Percentiles rank a stretch among this genome's conserved stretches.
phyloP scores from a whole-genome alignment of 1,140 invertebrate genomes.

The Drosophila oshimai region DNA sequence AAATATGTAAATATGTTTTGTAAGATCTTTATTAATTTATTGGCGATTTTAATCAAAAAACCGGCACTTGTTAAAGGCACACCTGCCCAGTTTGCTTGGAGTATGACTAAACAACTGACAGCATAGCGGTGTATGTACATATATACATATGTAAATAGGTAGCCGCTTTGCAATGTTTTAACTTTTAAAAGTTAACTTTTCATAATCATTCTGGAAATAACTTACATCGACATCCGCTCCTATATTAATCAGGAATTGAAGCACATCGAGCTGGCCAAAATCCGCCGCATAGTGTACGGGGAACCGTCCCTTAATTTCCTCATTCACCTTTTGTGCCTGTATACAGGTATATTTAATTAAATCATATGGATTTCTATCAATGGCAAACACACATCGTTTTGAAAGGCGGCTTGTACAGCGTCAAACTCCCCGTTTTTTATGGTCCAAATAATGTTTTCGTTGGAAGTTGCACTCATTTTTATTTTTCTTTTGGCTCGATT shows the following conservation, averaged over 20 bases:
- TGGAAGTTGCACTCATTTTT: slow-evolving; percentile 59
- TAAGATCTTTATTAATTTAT: too few species aligned
- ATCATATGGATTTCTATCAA: neutral
- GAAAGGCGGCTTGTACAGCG: slow-evolving; percentile 92
- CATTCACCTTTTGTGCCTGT: slow-evolving; percentile 90
- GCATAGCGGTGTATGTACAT: neutral
- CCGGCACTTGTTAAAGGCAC: neutral
- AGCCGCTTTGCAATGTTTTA: too few species aligned
- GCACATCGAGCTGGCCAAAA: slow-evolving; percentile 96
- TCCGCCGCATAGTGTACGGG: slow-evolving; percentile 96
- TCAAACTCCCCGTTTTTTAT: slow-evolving; percentile 97
- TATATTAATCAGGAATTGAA: slow-evolving; percentile 93
- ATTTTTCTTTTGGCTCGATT: slow-evolving; percentile 7
- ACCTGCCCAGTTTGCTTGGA: neutral
- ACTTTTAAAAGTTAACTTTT: neutral
- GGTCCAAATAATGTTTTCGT: slow-evolving; percentile 83
- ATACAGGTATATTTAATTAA: slow-evolving; percentile 10
- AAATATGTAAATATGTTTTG: too few species aligned
- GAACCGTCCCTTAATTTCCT: slow-evolving; percentile 92
- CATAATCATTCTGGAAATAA: too few species aligned
- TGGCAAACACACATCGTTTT: slow-evolving; percentile 86
- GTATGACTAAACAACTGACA: slow-evolving; percentile 23
- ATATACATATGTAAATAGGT: neutral
- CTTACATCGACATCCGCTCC: slow-evolving; percentile 96
- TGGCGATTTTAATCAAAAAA: neutral